phyloP scores from a whole-genome alignment of 2,888 invertebrate genomes.

The Scaptomyza polygonia region DNA sequence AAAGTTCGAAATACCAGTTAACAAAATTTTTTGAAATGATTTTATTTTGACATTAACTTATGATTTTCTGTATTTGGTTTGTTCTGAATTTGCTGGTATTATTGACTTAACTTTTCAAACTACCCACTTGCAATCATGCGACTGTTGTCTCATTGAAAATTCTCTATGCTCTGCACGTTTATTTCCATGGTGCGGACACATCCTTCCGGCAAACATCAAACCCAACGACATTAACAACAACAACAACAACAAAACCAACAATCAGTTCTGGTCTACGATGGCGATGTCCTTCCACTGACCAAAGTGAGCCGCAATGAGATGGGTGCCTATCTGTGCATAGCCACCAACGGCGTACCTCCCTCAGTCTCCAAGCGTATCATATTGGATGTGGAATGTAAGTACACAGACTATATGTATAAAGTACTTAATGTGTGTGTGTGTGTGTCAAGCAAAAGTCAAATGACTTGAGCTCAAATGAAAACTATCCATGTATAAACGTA shows the following conservation, averaged over 20 bases:
- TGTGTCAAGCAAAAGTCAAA: conserved; percentile 23
- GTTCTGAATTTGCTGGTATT: not conserved
- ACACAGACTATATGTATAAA: conserved; percentile 1
- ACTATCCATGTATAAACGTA: conserved; percentile 22
- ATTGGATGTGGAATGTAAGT: conserved; percentile 94
- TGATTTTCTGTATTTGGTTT: not conserved
- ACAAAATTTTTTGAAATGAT: not conserved
- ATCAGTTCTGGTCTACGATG: conserved; percentile 93
- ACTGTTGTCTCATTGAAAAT: conserved; percentile 52
- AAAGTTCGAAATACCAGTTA: conserved; percentile 18
- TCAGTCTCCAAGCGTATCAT: conserved; percentile 96
- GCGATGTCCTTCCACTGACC: conserved; percentile 92
- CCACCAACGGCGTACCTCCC: conserved; percentile 93
- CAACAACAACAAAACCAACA: conserved; percentile 13
- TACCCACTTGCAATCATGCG: conserved; percentile 23
- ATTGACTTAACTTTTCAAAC: conserved; percentile 12
- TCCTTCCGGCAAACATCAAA: conserved; percentile 60
- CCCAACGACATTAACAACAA: conserved; percentile 11
- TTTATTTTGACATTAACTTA: too few relatives aligned
- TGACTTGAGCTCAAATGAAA: conserved; percentile 48
- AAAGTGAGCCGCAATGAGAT: conserved; percentile 93
- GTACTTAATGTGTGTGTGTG: conserved; percentile 2
- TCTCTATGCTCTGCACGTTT: conserved; percentile 49
- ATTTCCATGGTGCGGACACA: conserved; percentile 58
- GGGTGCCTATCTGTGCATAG: conserved; percentile 85